Base-by-base conservation (phyloP, 37 sponge, comb jelly and placozoan species). In the Oscarella lobularis region DNA sequence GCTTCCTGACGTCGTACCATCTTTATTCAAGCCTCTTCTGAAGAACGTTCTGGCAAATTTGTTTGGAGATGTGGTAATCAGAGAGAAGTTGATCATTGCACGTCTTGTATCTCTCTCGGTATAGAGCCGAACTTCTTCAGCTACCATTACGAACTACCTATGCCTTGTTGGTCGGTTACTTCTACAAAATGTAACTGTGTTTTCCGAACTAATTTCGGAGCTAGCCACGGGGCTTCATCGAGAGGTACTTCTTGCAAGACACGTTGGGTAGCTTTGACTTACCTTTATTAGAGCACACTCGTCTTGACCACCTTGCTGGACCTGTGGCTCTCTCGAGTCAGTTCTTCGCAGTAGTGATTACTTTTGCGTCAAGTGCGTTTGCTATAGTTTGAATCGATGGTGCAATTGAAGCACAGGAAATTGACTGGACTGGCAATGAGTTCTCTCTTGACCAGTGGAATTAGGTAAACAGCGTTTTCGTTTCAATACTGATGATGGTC, bases 331-430 rank as follows among this genome's bases (percentile, higher is more conserved):
- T 9, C 9, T 20, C 9, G 20, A 20, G 60, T 48, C 14, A 9
- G 20, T 27, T 48, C 9, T 27, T 9, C 14, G 20, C 20, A 48
- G 20, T 48, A 48, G 9, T 48, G 60, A 9, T 20, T 20, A 48
- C 9, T 27, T 48, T 48, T 27, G 29, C 4, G 29, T 68, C 71
- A 29, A 68, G 4, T 68, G 71, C 71, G 29, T 32, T 14, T 5
- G 33, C 71, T 4, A 32, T 68, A 68, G 71, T 20, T 68, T 68
- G 71, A 68, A 32, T 5, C 71, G 33, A 68, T 68, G 71, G 4
- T 5, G 6, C 29, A 68, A 68, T 5, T 20, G 6, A 5, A 68
- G 6, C 31, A 4, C 4, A 4, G 71, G 29, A 68, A 68, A 14
- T 35, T 68, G 29, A 68, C 71, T 5, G 71, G 35, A 4, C 31